phyloP scores from a whole-genome alignment of 2,888 invertebrate genomes.

The Nematopogon swammerdamellus region DNA sequence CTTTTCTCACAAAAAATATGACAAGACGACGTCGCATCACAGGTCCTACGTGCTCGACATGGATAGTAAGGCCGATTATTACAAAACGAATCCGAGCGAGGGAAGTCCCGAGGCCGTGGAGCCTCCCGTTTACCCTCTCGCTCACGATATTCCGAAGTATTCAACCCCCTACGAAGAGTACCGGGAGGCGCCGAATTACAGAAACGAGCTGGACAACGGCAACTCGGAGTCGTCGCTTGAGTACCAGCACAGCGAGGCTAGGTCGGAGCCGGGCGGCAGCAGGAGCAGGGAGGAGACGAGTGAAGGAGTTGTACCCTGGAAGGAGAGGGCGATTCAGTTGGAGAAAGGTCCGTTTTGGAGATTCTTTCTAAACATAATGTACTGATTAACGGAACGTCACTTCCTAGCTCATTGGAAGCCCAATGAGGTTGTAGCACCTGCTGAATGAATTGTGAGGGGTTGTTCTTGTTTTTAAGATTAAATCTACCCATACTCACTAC shows the following conservation, averaged over 20 bases:
- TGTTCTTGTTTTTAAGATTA: too few relatives aligned
- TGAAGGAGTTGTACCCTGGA: slow-evolving; percentile 42
- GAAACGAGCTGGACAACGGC: slow-evolving; percentile 22
- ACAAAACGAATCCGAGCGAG: slow-evolving; percentile 29
- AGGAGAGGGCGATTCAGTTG: slow-evolving; percentile 57
- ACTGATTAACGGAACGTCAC: too few relatives aligned
- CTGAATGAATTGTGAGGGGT: too few relatives aligned
- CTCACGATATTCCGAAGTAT: slow-evolving; percentile 19
- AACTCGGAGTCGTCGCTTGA: slow-evolving; percentile 42
- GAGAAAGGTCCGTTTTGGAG: slow-evolving; percentile 57
- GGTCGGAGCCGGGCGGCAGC: slow-evolving; percentile 16
- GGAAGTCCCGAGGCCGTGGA: slow-evolving; percentile 17
- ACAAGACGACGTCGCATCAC: slow-evolving; percentile 47
- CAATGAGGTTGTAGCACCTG: too few relatives aligned
- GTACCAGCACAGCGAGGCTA: slow-evolving; percentile 18
- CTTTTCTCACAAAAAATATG: slow-evolving; percentile 51
- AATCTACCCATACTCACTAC: too few relatives aligned
- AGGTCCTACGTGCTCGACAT: slow-evolving; percentile 46
- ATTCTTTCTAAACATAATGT: too few relatives aligned
- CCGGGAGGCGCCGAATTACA: slow-evolving; percentile 23
- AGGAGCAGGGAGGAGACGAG: slow-evolving; percentile 27
- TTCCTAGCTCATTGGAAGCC: too few relatives aligned
- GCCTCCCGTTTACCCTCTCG: slow-evolving; percentile 26
- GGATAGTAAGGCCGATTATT: slow-evolving; percentile 31
- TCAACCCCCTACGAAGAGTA: slow-evolving; percentile 29